Evolutionary conservation across 2,113 vertebrate species (phyloP).

Genomic region (Callionymus lyra): DNA sequence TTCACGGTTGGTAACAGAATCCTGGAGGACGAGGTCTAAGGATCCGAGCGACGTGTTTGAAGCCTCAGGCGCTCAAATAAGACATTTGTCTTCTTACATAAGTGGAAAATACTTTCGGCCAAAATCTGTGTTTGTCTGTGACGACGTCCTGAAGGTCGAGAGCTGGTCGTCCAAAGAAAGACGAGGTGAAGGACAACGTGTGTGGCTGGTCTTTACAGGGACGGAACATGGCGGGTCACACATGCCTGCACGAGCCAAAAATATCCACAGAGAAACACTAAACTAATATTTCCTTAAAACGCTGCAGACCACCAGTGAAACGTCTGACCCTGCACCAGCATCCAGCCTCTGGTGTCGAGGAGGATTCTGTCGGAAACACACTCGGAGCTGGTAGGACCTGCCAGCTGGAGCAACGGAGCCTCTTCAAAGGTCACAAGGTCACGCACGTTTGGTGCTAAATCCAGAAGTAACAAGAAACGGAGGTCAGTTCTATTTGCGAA

Average conservation of each 20-base stretch:
- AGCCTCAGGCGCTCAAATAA: constrained; percentile 57
- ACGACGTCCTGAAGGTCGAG: constrained; percentile 30
- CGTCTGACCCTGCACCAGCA: not conserved
- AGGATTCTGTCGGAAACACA: too few species aligned
- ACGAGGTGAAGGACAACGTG: constrained; percentile 45
- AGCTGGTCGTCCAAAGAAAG: constrained; percentile 37
- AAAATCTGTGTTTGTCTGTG: constrained; percentile 27
- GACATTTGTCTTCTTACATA: constrained; percentile 55
- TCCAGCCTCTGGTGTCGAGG: too few species aligned
- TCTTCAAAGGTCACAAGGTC: constrained; percentile 23
- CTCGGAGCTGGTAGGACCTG: constrained; percentile 19
- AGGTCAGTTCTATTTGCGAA: constrained; percentile 18
- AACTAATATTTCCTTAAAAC: constrained; percentile 6
- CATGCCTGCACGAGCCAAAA: constrained; percentile 2
- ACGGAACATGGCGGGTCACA: constrained; percentile 9
- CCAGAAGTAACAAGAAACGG: constrained; percentile 28
- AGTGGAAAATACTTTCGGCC: constrained; percentile 34
- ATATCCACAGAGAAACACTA: not conserved
- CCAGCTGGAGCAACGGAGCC: constrained; percentile 57
- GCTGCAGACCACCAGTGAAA: not conserved
- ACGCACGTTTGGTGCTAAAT: constrained; percentile 45
- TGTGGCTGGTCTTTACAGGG: constrained; percentile 17
- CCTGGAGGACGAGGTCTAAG: too few species aligned
- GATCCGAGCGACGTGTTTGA: too few species aligned
- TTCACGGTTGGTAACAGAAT: too few species aligned